Evolutionary conservation across 2,113 vertebrate species (phyloP).

Genomic region (Notothenia rossii): DNA sequence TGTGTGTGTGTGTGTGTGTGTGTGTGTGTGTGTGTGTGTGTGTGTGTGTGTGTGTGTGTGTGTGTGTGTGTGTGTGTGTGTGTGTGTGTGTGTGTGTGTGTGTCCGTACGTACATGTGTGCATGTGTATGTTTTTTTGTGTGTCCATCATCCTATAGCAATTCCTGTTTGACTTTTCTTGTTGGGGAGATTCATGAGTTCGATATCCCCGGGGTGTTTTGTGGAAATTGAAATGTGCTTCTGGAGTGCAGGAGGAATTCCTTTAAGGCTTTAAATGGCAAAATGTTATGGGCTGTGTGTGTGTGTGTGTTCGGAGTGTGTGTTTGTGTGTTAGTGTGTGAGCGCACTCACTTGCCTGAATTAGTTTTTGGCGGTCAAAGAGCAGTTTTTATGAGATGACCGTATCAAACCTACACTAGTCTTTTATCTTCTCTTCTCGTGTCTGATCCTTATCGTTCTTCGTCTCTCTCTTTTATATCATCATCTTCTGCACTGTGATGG

Average conservation of each 20-base stretch:
- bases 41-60: constrained; percentile 7
- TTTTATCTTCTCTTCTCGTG: constrained; percentile 14
- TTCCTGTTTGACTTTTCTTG: constrained; percentile 71
- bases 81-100: constrained; percentile 20
- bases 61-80: constrained; percentile 8
- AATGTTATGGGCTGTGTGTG: constrained; percentile 49
- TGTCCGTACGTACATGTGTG: background rate
- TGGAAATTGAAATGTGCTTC: constrained; percentile 82
- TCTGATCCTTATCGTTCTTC: background rate
- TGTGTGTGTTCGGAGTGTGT: constrained; percentile 17
- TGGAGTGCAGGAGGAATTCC: constrained; percentile 56
- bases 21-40: too few species aligned
- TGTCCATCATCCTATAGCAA: constrained; percentile 74
- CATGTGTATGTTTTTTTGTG: constrained; percentile 10
- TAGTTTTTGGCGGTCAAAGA: constrained; percentile 34
- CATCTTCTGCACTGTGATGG: constrained; percentile 6
- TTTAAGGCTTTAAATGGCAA: constrained; percentile 68
- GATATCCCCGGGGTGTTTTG: constrained; percentile 72
- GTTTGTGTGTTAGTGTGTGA: constrained; percentile 32
- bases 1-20: constrained; percentile 39
- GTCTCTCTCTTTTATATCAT: background rate
- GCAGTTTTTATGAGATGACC: constrained; percentile 39
- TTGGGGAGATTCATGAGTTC: constrained; percentile 81
- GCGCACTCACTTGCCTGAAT: background rate
- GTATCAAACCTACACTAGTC: constrained; percentile 13